phyloP scores from a whole-genome alignment of 2,113 vertebrate species.

The Stigmatopora nigra region DNA sequence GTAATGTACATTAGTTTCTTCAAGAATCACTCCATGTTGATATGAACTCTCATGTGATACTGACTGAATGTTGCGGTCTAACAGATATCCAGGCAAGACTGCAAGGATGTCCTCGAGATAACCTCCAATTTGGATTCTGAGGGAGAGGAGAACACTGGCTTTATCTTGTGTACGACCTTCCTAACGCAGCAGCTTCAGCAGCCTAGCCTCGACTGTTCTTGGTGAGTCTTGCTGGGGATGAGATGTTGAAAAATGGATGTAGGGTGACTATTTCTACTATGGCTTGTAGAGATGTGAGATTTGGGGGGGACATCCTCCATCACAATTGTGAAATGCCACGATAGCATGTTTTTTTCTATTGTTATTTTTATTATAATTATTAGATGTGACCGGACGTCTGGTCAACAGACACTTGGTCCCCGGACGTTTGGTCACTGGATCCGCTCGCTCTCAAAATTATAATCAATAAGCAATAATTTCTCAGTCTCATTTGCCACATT shows the following conservation, averaged over 20 bases:
- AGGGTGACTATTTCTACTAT: not conserved
- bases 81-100: slow-evolving; percentile 92
- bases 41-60: not conserved
- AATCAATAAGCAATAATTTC: no score
- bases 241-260: not conserved
- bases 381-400: no score
- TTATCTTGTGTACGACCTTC: slow-evolving; percentile 94
- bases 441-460: no score
- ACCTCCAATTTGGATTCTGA: slow-evolving; percentile 93
- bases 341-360: no score
- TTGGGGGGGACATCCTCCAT: no score
- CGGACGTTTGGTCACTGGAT: no score
- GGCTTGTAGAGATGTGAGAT: not conserved
- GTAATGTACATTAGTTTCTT: not conserved
- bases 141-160: slow-evolving; percentile 91
- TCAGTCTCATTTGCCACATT: no score
- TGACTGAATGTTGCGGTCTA: slow-evolving; percentile 9
- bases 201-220: slow-evolving; percentile 85
- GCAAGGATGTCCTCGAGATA: slow-evolving; percentile 91
- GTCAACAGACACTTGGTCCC: no score
- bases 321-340: no score
- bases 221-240: slow-evolving; percentile 66
- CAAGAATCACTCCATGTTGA: not conserved
- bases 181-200: slow-evolving; percentile 96
- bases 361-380: no score